Conservation (phyloP, 2,113 vertebrate genomes). For the Sarotherodon lohbergeri region DNA sequence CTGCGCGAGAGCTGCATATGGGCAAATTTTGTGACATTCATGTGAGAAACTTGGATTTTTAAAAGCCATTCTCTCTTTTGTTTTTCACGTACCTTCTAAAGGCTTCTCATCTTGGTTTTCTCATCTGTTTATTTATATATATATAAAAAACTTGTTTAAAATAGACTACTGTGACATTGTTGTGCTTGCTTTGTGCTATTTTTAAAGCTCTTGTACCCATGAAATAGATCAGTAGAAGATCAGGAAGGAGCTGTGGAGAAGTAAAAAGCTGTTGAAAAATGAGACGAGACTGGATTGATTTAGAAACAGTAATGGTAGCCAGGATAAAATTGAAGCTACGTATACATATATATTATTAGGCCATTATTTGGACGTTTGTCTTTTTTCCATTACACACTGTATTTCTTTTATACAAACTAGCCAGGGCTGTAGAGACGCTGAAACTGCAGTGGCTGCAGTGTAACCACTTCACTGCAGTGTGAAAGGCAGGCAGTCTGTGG, state of each 20-base stretch:
- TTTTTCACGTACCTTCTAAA: not conserved
- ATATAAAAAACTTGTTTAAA: not conserved
- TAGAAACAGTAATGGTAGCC: not conserved
- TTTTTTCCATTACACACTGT: not conserved
- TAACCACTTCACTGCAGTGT: conserved; percentile 3
- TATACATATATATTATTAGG: not conserved
- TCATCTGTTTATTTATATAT: not conserved
- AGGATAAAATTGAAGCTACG: not conserved
- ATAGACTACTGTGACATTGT: not conserved
- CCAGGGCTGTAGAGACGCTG: not conserved
- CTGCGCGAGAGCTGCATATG: not conserved
- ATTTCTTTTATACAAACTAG: not conserved
- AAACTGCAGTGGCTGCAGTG: not conserved
- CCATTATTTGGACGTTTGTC: not conserved
- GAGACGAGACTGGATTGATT: not conserved
- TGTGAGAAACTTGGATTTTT: not conserved
- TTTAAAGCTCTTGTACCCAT: not conserved
- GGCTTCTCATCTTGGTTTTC: not conserved
- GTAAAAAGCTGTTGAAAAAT: not conserved
- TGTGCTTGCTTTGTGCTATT: conserved; percentile 17
- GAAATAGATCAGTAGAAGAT: not conserved
- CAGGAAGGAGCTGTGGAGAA: not conserved
- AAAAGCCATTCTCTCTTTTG: not conserved
- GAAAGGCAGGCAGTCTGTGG: conserved; percentile 6
- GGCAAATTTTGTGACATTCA: not conserved